Evolutionary conservation across 2,113 vertebrate species (phyloP), one percentile per base, ranked within the genome.

Genomic region (Ciconia stormi): DNA sequence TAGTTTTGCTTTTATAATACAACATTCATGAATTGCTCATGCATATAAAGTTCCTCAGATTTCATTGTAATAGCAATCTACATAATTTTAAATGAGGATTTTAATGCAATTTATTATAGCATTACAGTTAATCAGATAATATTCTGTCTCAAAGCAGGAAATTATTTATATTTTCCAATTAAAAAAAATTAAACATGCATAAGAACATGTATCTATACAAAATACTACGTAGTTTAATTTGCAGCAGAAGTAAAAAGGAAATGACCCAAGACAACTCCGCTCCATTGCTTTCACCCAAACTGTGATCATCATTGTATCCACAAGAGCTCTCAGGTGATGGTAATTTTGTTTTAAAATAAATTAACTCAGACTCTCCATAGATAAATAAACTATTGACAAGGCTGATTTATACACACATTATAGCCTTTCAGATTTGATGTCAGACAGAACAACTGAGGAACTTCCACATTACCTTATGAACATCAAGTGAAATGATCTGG

Each of bases 1-100:
- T 89, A 87, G 69, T 91, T 97, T 97, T 95, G 47, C 36, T 97
- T 92, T 89, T 92, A 7, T 58, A 72, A 61, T 26, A 58, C 1
- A 7, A 16, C 6, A 32, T 26, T 74, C 22, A 62, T 40, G 3
- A 92, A 55, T 19, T 72, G 55, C 18, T 93, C 55, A 49, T 22
- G 32, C 62, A 58, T 61, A 42, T 49, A 7, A 89, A 56, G 52
- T 42, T 82, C 42, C n/a, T 47, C 73, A 44, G 63, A 62, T 72
- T 90, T 58, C 29, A 65, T 53, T 2, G 1, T 19, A 71, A 82
- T 10, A 80, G 55, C 23, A 79, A 55, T 11, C 16, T 34, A 59
- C 7, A 4, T 22, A 7, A 44, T 23, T 87, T 90, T 44, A 78
- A 78, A 66, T 34, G 2, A 76, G 11, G 12, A 9, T 63, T 42